Conservation (phyloP, 2,888 invertebrate genomes). For the Boloria selene region DNA sequence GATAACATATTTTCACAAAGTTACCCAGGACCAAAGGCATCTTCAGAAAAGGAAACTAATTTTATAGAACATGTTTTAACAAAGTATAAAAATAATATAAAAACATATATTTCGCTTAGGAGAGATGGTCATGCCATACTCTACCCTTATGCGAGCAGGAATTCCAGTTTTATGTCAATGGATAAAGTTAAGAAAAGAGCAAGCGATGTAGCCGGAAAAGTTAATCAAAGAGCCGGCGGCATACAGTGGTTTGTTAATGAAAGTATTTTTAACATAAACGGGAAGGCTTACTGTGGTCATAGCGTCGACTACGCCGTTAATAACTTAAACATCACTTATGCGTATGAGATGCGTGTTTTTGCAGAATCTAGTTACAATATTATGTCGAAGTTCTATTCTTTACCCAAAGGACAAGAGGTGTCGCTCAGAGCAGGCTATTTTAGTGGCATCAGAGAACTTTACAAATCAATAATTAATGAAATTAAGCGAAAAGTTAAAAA, state of each 20-base stretch:
- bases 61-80: slow-evolving; percentile 81
- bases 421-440: slow-evolving; percentile 64
- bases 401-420: slow-evolving; percentile 60
- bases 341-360: slow-evolving; percentile 71
- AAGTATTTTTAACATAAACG: slow-evolving; percentile 57
- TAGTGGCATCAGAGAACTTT: slow-evolving; percentile 64
- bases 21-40: slow-evolving; percentile 82
- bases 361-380: slow-evolving; percentile 55
- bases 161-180: slow-evolving; percentile 36
- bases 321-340: slow-evolving; percentile 49
- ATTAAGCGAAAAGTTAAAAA: slow-evolving; percentile 20
- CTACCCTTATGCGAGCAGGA: slow-evolving; percentile 84
- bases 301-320: slow-evolving; percentile 66
- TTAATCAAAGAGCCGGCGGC: slow-evolving; percentile 60
- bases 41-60: slow-evolving; percentile 85
- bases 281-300: slow-evolving; percentile 61
- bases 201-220: slow-evolving; percentile 53
- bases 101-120: slow-evolving; percentile 87
- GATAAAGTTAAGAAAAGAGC: slow-evolving; percentile 49
- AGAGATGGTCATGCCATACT: slow-evolving; percentile 85
- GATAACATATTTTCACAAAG: slow-evolving; percentile 52
- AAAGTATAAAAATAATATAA: slow-evolving; percentile 70
- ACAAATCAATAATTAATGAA: slow-evolving; percentile 53
- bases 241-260: slow-evolving; percentile 59
- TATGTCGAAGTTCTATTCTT: slow-evolving; percentile 59